Evolutionary conservation across 1,140 invertebrate species (phyloP).

Genomic region (Drosophila rhopaloa): DNA sequence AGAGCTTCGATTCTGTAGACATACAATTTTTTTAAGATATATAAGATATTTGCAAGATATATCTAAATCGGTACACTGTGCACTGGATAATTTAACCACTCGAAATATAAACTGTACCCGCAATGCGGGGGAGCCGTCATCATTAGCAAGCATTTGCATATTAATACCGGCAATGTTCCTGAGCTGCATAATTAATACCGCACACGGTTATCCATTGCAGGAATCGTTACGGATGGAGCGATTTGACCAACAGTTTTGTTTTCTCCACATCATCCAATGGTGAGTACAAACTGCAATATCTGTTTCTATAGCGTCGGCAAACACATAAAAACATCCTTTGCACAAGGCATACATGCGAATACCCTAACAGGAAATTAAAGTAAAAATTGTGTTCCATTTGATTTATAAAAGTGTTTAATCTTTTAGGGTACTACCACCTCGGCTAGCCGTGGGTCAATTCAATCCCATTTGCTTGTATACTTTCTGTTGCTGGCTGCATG

Average conservation of each 20-base stretch:
- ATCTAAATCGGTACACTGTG: not conserved
- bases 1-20: no score
- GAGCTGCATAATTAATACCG: conserved; percentile 52
- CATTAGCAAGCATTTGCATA: conserved; percentile 63
- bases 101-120: conserved; percentile 32
- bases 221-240: conserved; percentile 88
- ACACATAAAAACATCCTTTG: not conserved
- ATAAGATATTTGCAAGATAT: not conserved
- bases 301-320: not conserved
- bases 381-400: not conserved
- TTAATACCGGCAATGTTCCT: conserved; percentile 55
- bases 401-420: no score
- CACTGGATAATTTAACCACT: conserved; percentile 16
- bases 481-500: conserved; percentile 61
- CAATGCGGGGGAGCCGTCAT: conserved; percentile 1
- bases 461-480: conserved; percentile 20
- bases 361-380: not conserved
- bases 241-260: conserved; percentile 86
- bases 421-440: conserved; percentile 7
- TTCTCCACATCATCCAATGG: conserved; percentile 86
- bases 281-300: conserved; percentile 64
- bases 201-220: conserved; percentile 56
- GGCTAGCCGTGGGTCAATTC: conserved; percentile 17
- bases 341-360: not conserved
- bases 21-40: no score